Evolutionary conservation across 2,888 invertebrate species (phyloP), one percentile per base, ranked within the genome.

Genomic region (Helleia helle): DNA sequence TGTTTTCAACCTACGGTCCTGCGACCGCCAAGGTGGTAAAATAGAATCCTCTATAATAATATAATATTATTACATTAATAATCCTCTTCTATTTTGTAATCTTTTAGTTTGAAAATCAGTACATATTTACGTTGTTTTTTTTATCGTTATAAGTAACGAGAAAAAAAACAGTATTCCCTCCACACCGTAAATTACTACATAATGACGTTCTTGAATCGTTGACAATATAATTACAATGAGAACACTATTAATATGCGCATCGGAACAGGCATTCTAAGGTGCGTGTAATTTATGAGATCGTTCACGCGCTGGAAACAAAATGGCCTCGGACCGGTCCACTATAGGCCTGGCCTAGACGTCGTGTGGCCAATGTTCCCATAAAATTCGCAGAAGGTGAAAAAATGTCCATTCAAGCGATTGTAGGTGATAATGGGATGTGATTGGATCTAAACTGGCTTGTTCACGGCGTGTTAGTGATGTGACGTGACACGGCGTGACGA

Each of bases 321-420:
- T 56, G 22, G 34, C 34, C 52, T 52, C 43, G 41, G 67, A 62
- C 62, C 62, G 62, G 58, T 63, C 56, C 58, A 56, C 52, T 54
- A 56, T 59, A 50, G 49, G 22, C 22, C 22, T 8, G 8, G 43
- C 49, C 54, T 58, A 58, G 61, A 62, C 59, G 59, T 62, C 54
- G 57, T 12, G 34, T 9, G 62, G 67, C 60, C 68, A 62, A 59
- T 48, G 59, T 62, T 67, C 63, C 62, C 62, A 71, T 71, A 65
- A 70, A 70, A 66, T 62, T 58, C 52, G 54, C 55, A 56, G 58
- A 61, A 61, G 34, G 12, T 6, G 8, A 12, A 22, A 1, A 22
- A 34, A 11, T 18, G 22, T 34, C 18, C 22, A 9, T 18, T 11
- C 22, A 22, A 3, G 22, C 34, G 18, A 34, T 18, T 34, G 12